Percentiles rank a stretch among this genome's conserved stretches.
These are phyloP conservation scores for Ophiothrix spiculata DNA, from an alignment of 35 echinoderm and acorn worm genomes.

Conservation along the genomic window DNA sequence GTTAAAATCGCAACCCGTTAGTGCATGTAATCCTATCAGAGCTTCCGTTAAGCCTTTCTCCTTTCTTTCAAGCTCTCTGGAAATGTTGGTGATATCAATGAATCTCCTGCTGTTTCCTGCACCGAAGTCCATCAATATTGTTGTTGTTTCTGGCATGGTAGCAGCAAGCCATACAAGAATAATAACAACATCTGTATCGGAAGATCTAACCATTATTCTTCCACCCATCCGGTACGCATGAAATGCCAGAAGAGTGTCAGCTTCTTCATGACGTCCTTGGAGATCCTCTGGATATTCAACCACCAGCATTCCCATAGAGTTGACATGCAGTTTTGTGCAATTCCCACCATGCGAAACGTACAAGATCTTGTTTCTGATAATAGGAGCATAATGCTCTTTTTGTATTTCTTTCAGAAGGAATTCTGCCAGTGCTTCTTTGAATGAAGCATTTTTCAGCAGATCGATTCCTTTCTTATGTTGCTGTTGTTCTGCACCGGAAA, in stretches of 20 bases:
- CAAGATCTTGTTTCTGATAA: neutral
- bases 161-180: conserved; percentile 1
- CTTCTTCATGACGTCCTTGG: neutral
- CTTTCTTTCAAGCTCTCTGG: conserved; percentile 29
- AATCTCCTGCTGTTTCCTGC: conserved; percentile 48
- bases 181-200: neutral
- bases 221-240: too few species aligned
- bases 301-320: neutral
- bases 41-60: conserved; percentile 44
- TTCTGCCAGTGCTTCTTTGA: conserved; percentile 28
- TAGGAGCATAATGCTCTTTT: conserved; percentile 11
- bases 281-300: neutral
- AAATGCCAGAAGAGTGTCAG: conserved; percentile 19
- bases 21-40: conserved; percentile 41
- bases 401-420: neutral
- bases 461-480: conserved; percentile 30
- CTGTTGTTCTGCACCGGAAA: conserved; percentile 40
- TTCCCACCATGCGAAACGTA: conserved; percentile 8
- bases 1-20: conserved; percentile 58
- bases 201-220: conserved; percentile 17
- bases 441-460: conserved; percentile 35
- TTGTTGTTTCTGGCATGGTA: conserved; percentile 25
- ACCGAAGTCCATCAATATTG: conserved; percentile 44
- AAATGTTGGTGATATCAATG: conserved; percentile 49
- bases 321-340: neutral